Base-by-base conservation (phyloP, 2,113 vertebrate genomes). In the Odobenus rosmarus region DNA sequence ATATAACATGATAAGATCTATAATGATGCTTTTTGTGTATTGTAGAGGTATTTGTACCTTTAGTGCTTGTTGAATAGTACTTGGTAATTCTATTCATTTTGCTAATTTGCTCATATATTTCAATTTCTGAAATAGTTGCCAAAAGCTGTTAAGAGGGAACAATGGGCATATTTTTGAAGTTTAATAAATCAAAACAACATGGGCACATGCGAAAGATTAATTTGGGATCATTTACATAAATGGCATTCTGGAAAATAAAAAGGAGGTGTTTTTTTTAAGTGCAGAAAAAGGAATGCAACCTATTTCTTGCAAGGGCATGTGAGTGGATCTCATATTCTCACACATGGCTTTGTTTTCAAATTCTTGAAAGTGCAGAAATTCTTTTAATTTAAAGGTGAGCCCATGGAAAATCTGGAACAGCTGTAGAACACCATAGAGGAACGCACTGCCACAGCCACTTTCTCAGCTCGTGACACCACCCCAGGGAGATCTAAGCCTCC, bases 331-430 rank as follows among this genome's bases (percentile, higher is more conserved):
- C 86, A 81, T 87, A 90, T 93, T 97, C 96, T 92, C 90, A 94
- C 96, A 97, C 90, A 96, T 88, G 97, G 95, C 96, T 97, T 98
- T 98, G 97, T 97, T 98, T 97, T 96, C 94, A 97, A 97, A 98
- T 98, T 98, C 97, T 97, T 98, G 90, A 96, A 97, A 98, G 96
- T 96, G 71, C 93, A 98, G 96, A 97, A 90, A 98, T 97, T 97
- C 95, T 96, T 82, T 95, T 98, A 97, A 97, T 79, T 98, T 97
- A 95, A 97, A 98, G 98, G 94, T 98, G 97, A 99, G 93, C 85
- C 93, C 95, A 88, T 89, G 90, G 94, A 93, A 98, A 98, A 98
- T 55, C 28, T 83, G 62, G 96, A 98, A 96, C 98, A 99, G 97
- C 98, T 99, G 98, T 95, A 97, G 96, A 84, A 98, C 96, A 84